A percentile compares a stretch with the other conserved stretches of the same genome.
phyloP scores from a whole-genome alignment of 1,140 invertebrate species.

The Pseudomyrmex pallidus region DNA sequence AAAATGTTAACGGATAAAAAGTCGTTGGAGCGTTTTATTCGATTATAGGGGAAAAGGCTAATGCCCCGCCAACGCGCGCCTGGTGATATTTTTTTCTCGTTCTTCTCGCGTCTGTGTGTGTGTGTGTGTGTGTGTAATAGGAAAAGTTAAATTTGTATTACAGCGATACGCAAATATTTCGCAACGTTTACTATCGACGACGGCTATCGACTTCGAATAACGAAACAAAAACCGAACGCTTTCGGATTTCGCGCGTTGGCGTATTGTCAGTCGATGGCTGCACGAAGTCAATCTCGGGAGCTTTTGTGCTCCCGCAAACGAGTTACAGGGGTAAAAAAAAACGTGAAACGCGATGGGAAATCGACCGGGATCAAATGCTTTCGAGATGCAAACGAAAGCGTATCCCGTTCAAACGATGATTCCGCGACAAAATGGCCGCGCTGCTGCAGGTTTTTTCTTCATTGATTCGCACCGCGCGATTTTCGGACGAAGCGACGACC shows the following conservation, averaged over 20 bases:
- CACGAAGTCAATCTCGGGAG: background rate
- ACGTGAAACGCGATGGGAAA: background rate
- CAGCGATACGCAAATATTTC: constrained; percentile 7
- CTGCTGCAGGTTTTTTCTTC: no score
- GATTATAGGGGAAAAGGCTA: constrained; percentile 2
- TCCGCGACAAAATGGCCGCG: no score
- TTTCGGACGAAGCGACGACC: no score
- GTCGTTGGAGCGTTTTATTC: constrained; percentile 21
- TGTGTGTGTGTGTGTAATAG: constrained; percentile 5
- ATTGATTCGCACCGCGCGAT: no score
- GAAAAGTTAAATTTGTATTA: constrained; percentile 23
- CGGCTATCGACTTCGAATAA: background rate
- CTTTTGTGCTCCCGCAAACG: constrained; percentile 8
- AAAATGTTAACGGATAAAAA: constrained; percentile 17
- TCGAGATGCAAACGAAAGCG: background rate
- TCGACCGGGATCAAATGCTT: background rate
- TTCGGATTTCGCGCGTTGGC: constrained; percentile 21
- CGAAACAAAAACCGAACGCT: background rate
- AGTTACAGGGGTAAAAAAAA: background rate
- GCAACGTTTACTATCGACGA: background rate
- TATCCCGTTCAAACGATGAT: background rate
- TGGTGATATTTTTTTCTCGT: no score
- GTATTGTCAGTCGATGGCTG: background rate
- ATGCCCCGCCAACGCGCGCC: background rate
- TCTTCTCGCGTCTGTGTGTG: no score